Base-by-base conservation (phyloP, 2,888 invertebrate species). In the Apamea crenata region DNA sequence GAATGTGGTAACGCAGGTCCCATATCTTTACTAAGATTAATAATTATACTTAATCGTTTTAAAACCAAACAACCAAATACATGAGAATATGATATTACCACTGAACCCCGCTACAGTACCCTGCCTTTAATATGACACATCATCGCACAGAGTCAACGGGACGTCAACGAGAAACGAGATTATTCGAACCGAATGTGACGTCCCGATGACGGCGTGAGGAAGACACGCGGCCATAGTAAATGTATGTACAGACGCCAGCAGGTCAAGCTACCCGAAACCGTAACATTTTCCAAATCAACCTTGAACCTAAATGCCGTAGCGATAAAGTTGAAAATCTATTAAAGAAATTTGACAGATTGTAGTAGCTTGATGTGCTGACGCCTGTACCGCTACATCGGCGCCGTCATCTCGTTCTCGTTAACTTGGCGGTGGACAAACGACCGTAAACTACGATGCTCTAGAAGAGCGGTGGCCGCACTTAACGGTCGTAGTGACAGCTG, bases 11-110 rank as follows among this genome's bases (percentile, higher is more conserved):
- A 67, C 29, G 70, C 40, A 67, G 61, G 75, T 83, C 75, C 78
- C 40, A 76, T 66, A 69, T 78, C 53, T 67, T 77, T 53, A 47
- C 67, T 78, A 53, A 66, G 67, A 77, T 66, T 67, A 79, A 71
- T 67, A 79, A 71, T 74, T 67, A 68, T 68, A 56, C 25, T 59
- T n/a, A 53, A 77, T 29, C 12, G 32, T 61, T 61, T 79, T 67
- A 77, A 77, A 87, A 71, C 63, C 47, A 76, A 78, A 61, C 78
- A 77, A 78, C 47, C 71, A 70, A 82, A 77, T 61, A 50, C 14
- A 25, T 66, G 59, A 80, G 40, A 87, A 69, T 75, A 84, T 71
- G 25, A 71, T 73, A 81, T 65, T 59, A 86, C 77, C 36, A 56
- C 47, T 70, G 63, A 81, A 78, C 70, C 36, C n/a, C 61, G 72